A percentile compares a stretch with the other conserved stretches of the same genome.
Conservation (phyloP, 2,113 vertebrate species). For the Sylvia atricapilla region DNA sequence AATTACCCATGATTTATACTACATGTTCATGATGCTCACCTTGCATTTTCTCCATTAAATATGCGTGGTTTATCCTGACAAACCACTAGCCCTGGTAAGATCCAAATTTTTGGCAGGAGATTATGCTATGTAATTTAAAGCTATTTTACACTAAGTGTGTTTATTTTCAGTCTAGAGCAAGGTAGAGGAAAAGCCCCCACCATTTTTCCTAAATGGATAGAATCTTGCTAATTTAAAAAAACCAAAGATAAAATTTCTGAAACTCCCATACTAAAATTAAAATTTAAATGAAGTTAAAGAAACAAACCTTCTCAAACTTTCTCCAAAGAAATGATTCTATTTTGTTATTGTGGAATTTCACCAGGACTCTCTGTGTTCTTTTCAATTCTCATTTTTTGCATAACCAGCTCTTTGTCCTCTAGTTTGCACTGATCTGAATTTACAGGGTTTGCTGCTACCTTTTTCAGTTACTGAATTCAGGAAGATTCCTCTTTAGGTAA, state of each 20-base stretch:
- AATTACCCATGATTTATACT: neutral
- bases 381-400: neutral
- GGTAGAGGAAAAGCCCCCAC: neutral
- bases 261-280: neutral
- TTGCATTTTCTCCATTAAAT: neutral
- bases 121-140: neutral
- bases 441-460: neutral
- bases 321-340: neutral
- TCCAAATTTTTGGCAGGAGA: neutral
- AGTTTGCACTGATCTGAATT: neutral
- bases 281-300: neutral
- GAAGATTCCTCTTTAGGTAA: neutral
- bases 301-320: neutral
- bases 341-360: neutral
- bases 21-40: neutral
- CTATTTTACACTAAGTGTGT: neutral
- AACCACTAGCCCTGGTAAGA: neutral
- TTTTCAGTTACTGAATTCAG: neutral
- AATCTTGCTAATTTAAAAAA: neutral
- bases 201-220: neutral
- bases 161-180: neutral
- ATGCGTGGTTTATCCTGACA: neutral
- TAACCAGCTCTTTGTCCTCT: neutral
- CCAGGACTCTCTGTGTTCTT: neutral
- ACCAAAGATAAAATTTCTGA: neutral